phyloP scores from a whole-genome alignment of 1,140 invertebrate species.

The Lanistes nyassanus region DNA sequence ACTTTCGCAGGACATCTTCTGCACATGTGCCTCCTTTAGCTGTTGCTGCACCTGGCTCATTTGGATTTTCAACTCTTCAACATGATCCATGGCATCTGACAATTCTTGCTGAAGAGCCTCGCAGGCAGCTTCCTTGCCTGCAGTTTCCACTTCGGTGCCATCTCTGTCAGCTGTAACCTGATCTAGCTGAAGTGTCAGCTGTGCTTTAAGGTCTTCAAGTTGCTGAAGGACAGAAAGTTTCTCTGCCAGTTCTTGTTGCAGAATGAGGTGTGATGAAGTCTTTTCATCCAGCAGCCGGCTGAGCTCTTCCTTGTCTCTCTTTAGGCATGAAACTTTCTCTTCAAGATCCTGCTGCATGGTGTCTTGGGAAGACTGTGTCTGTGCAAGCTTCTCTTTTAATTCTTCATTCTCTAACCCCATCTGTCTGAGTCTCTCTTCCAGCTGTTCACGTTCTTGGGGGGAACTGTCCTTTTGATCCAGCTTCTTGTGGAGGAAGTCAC shows the following conservation, averaged over 20 bases:
- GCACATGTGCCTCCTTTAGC: conserved; percentile 18
- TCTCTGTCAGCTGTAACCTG: too few species aligned
- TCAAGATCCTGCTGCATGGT: not conserved
- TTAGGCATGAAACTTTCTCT: too few species aligned
- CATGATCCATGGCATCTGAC: not conserved
- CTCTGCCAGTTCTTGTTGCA: too few species aligned
- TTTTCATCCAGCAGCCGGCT: too few species aligned
- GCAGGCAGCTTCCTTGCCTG: not conserved
- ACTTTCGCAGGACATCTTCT: conserved; percentile 16
- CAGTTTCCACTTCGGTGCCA: not conserved
- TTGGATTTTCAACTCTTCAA: conserved; percentile 13
- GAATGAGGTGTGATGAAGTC: too few species aligned
- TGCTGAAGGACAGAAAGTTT: too few species aligned
- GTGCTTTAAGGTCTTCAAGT: too few species aligned
- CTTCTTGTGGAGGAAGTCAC: not conserved
- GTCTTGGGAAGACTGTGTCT: conserved; percentile 21
- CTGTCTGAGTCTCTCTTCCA: conserved; percentile 17
- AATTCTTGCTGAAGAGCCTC: conserved; percentile 13
- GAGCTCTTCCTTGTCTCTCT: too few species aligned
- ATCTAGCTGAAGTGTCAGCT: too few species aligned
- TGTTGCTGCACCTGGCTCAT: conserved; percentile 15
- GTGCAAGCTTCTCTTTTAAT: conserved; percentile 20
- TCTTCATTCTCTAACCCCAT: conserved; percentile 17
- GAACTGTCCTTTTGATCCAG: conserved; percentile 11
- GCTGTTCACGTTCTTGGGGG: not conserved